Evolutionary conservation across 2,888 invertebrate species (phyloP).

Genomic region (Papilio elwesi): DNA sequence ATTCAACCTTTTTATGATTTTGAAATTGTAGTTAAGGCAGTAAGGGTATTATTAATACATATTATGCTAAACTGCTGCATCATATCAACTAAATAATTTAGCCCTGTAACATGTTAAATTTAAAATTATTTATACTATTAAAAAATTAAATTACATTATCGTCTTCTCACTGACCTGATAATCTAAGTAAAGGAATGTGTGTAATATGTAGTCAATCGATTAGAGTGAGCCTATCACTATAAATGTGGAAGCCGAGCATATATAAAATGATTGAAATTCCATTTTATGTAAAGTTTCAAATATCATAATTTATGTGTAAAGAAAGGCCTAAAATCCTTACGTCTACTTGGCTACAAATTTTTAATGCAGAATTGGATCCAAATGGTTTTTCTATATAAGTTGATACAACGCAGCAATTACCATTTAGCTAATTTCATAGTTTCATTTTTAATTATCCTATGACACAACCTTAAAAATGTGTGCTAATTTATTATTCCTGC

Average conservation of each 20-base stretch:
- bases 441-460: constrained; percentile 21
- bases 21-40: constrained; percentile 29
- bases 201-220: no score
- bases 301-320: not conserved
- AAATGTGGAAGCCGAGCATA: no score
- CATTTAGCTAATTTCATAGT: constrained; percentile 12
- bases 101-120: not conserved
- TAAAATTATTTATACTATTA: not conserved
- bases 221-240: no score
- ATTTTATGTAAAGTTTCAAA: not conserved
- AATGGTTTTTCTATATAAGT: constrained; percentile 9
- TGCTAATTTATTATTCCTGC: constrained; percentile 11
- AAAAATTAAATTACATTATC: no score
- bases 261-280: no score
- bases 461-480: constrained; percentile 38
- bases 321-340: not conserved
- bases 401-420: constrained; percentile 34
- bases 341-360: constrained; percentile 1
- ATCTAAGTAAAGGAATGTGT: no score
- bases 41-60: constrained; percentile 9
- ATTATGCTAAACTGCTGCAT: constrained; percentile 16
- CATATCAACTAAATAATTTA: constrained; percentile 17
- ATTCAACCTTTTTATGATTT: constrained; percentile 1
- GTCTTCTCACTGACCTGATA: no score
- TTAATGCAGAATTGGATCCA: constrained; percentile 20